Base-by-base conservation (phyloP, 2,797 vertebrate genomes). In the Tiaroga cobitis region DNA sequence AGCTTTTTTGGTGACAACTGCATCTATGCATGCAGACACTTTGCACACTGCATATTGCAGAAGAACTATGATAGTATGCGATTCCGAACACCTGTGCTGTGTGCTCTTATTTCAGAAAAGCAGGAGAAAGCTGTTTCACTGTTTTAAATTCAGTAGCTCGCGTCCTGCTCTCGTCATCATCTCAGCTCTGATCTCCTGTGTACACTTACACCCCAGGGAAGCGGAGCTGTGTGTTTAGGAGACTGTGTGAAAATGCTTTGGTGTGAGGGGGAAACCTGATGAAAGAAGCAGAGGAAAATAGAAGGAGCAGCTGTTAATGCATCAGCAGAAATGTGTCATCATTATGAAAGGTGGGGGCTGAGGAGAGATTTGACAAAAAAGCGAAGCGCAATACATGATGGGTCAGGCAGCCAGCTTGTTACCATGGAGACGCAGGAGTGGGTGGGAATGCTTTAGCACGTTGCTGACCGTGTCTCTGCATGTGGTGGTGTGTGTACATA, bases 371-470 rank as follows among this genome's bases (percentile, higher is more conserved):
- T 86, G 70, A 81, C 1, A 74, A 85, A 84, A 84, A 80, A 54
- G 78, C 85, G 83, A 91, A 90, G 80, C 84, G 79, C 90, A 91
- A 88, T 92, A 83, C 89, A 88, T 87, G 90, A 88, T 81, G 85
- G 90, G 89, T 87, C 88, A 90, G 86, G 90, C 91, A 84, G 82
- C 59, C 56, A 90, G 90, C 81, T 89, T 88, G 92, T 95, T 93
- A 73, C 93, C 90, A 94, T 94, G 92, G 93, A 88, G 87, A 93
- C 73, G 39, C 80, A 80, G 86, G 87, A 88, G 86, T 39, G 5
- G 87, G 79, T 83, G 83, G 82, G 77, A 37, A 59, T 68, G 83
- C 29, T 74, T 83, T 83, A 6, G 51, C 73, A 39, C 49, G 37
- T 75, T 85, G 77, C 16, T 77, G 84, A 72, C 77, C 61, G 11